Evolutionary conservation across 2,888 invertebrate species (phyloP), one percentile per base, ranked within the genome.

Genomic region (Notocelia uddmanniana): DNA sequence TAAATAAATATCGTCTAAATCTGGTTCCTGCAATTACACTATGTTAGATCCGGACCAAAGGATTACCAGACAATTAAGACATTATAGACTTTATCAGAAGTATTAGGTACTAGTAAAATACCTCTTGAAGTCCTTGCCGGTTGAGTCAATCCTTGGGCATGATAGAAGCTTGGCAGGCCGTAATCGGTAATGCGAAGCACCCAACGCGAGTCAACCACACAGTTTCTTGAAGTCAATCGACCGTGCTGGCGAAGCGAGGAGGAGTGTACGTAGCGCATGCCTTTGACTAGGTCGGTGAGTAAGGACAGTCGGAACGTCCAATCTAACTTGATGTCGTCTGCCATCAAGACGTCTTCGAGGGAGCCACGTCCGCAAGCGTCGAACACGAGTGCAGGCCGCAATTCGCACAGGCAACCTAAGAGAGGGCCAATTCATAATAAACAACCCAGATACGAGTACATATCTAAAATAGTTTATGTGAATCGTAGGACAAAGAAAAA

Each of bases 141-240:
- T 3, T 94, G 94, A 10, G 95, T 91, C 59, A 97, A 90, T 69
- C 96, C 96, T 89, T 97, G 98, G 1, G 96, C 95, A 80, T 96
- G 96, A 83, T 95, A 95, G 82, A 98, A 96, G 0, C 95, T 94
- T 0, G 96, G 96, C 76, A 98, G 90, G 6, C 98, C 98, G 88
- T 98, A 98, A 92, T 98, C 98, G 23, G 98, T 97, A 76, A 99
- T 94, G 93, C 98, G 98, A 73, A 99, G 95, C 73, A 98, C 98
- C 98, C 98, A 99, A 77, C 99, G 96, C 70, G 98, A 97, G 91
- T 99, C 99, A 74, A 99, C 98, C 57, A 98, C 97, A 92, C 98
- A 98, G 92, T 98, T 98, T 75, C 98, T 95, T 57, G 98, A 98
- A 6, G 97, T 96, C 68, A 99, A 94, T 79, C 96, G 96, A 48